phyloP scores from a whole-genome alignment of 1,140 invertebrate genomes.

The Drosophila orosa region DNA sequence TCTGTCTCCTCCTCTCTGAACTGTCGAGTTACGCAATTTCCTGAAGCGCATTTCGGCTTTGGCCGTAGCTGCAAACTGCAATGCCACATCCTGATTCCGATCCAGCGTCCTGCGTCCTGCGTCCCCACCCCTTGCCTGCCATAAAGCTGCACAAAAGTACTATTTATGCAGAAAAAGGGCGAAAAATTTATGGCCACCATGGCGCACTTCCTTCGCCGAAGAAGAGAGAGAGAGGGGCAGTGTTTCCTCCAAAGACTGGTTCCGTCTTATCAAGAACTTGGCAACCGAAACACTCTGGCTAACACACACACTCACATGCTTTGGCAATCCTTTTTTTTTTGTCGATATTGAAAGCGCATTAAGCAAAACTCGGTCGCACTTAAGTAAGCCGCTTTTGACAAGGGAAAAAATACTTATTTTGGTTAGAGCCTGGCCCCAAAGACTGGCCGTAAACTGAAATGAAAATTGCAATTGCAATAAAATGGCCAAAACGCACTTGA shows the following conservation, averaged over 20 bases:
- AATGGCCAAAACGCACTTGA: slow-evolving; percentile 73
- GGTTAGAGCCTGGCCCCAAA: not conserved
- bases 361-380: slow-evolving; percentile 69
- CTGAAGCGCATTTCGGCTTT: slow-evolving; percentile 48
- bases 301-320: slow-evolving; percentile 17
- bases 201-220: slow-evolving; percentile 59
- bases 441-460: slow-evolving; percentile 27
- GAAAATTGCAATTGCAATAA: slow-evolving; percentile 69
- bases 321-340: slow-evolving; percentile 5
- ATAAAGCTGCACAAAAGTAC: slow-evolving; percentile 58
- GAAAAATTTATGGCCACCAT: slow-evolving; percentile 64
- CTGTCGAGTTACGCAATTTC: slow-evolving; percentile 74
- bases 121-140: slow-evolving; percentile 24
- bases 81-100: slow-evolving; percentile 61
- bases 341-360: slow-evolving; percentile 62
- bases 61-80: slow-evolving; percentile 56
- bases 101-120: not conserved
- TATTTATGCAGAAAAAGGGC: slow-evolving; percentile 73
- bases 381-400: slow-evolving; percentile 61
- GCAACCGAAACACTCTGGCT: slow-evolving; percentile 61
- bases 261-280: slow-evolving; percentile 75
- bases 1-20: slow-evolving; percentile 17
- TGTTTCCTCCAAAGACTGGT: slow-evolving; percentile 39
- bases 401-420: slow-evolving; percentile 22
- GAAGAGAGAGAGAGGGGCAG: not conserved